Evolutionary conservation across 1,140 invertebrate genomes (phyloP).

Genomic region (Parapsyche elsis): DNA sequence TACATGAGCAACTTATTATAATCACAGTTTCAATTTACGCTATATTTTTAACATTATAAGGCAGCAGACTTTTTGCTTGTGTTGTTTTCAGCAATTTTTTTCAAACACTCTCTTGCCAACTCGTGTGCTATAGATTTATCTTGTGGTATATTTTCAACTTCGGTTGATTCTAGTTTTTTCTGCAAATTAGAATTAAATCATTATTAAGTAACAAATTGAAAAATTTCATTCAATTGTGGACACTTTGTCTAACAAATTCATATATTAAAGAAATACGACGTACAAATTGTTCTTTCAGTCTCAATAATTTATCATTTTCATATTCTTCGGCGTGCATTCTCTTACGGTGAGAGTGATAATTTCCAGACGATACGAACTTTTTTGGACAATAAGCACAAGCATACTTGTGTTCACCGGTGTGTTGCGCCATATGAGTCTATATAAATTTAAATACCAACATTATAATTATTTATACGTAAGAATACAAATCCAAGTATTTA

Average conservation of each 20-base stretch:
- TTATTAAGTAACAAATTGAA: background rate
- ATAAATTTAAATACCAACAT: slow-evolving; percentile 7
- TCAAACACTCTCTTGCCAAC: slow-evolving; percentile 14
- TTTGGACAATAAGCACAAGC: slow-evolving; percentile 35
- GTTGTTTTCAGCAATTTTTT: slow-evolving; percentile 30
- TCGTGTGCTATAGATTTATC: slow-evolving; percentile 25
- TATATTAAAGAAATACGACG: background rate
- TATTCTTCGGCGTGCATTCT: slow-evolving; percentile 37
- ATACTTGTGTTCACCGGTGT: slow-evolving; percentile 40
- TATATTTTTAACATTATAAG: background rate
- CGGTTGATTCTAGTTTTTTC: slow-evolving; percentile 16
- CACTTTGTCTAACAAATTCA: background rate
- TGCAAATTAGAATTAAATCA: slow-evolving; percentile 18
- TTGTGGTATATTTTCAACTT: background rate
- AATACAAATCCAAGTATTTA: background rate
- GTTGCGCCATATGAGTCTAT: slow-evolving; percentile 40
- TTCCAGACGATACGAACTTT: slow-evolving; percentile 35
- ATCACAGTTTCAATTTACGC: background rate
- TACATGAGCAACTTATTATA: background rate
- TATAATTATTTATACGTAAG: background rate
- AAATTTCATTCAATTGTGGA: background rate
- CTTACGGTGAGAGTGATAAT: slow-evolving; percentile 39
- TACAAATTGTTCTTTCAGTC: slow-evolving; percentile 38
- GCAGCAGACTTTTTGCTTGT: background rate
- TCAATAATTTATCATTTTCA: slow-evolving; percentile 22